phyloP scores from a whole-genome alignment of 64 coral and sea anemone species.

The Pocillopora damicornis region DNA sequence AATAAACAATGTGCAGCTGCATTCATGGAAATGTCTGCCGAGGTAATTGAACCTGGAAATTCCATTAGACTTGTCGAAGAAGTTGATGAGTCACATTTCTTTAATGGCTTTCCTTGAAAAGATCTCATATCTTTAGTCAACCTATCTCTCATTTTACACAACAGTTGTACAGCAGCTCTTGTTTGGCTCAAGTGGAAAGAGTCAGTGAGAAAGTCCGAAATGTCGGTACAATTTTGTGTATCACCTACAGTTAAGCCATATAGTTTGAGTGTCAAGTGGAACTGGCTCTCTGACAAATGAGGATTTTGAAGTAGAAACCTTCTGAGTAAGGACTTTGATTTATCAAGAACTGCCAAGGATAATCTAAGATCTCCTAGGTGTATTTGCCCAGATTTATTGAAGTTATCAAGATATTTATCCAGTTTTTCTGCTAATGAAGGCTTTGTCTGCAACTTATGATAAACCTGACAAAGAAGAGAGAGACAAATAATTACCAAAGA shows the following conservation, averaged over 20 bases:
- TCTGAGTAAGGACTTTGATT: constrained; percentile 54
- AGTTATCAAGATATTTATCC: constrained; percentile 75
- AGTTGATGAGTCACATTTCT: not conserved
- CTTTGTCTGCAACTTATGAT: constrained; percentile 54
- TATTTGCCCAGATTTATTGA: constrained; percentile 67
- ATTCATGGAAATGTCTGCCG: constrained; percentile 22
- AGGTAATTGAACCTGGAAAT: not conserved
- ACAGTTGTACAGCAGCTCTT: constrained; percentile 51
- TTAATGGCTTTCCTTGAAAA: not conserved
- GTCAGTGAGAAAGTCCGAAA: constrained; percentile 36
- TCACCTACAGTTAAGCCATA: constrained; percentile 51
- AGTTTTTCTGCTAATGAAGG: constrained; percentile 74
- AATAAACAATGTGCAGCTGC: constrained; percentile 44
- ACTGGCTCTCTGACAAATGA: constrained; percentile 56
- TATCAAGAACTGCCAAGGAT: constrained; percentile 48
- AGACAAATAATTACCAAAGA: not conserved
- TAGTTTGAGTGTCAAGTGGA: constrained; percentile 42
- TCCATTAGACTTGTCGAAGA: not conserved
- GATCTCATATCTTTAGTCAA: constrained; percentile 13
- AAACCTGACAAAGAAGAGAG: constrained; percentile 38
- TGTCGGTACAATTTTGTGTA: not conserved
- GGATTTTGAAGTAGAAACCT: constrained; percentile 81
- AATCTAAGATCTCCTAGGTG: constrained; percentile 62
- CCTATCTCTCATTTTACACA: constrained; percentile 59
- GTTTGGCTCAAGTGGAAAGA: constrained; percentile 39